These are phyloP conservation scores for Sepiola atlantica DNA, from an alignment of 2,888 invertebrate genomes.

Conservation along the genomic window DNA sequence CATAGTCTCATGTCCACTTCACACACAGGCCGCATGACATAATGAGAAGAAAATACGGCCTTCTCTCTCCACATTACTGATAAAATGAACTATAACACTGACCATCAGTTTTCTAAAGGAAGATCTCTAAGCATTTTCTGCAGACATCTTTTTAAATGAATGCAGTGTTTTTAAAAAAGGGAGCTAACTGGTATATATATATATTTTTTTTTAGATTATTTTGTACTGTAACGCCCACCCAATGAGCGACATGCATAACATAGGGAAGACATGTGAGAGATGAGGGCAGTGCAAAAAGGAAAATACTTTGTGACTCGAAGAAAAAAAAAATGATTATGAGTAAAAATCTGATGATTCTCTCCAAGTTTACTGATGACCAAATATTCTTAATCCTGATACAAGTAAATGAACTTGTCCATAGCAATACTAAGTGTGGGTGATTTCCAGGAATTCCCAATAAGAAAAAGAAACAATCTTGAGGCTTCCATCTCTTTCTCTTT, in stretches of 20 bases:
- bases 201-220: slow-evolving; percentile 41
- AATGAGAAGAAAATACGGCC: neutral
- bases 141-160: slow-evolving; percentile 41
- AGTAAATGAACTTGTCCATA: slow-evolving; percentile 44
- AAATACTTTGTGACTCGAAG: slow-evolving; percentile 38
- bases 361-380: slow-evolving; percentile 34
- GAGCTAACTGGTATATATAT: slow-evolving; percentile 40
- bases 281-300: slow-evolving; percentile 35
- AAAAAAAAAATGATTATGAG: slow-evolving; percentile 40
- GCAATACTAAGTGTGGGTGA: slow-evolving; percentile 39
- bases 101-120: slow-evolving; percentile 40
- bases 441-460: slow-evolving; percentile 45
- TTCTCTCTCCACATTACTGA: slow-evolving; percentile 41
- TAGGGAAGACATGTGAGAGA: slow-evolving; percentile 42
- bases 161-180: slow-evolving; percentile 33
- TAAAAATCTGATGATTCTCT: slow-evolving; percentile 44
- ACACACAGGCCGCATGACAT: slow-evolving; percentile 40
- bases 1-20: slow-evolving; percentile 45
- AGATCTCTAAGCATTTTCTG: slow-evolving; percentile 38
- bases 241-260: slow-evolving; percentile 45
- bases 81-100: slow-evolving; percentile 33
- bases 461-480: slow-evolving; percentile 44
- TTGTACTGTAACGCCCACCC: slow-evolving; percentile 43
- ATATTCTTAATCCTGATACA: slow-evolving; percentile 37
- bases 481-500: slow-evolving; percentile 46